phyloP scores from a whole-genome alignment of 2,888 invertebrate species.

The Clanis bilineata region DNA sequence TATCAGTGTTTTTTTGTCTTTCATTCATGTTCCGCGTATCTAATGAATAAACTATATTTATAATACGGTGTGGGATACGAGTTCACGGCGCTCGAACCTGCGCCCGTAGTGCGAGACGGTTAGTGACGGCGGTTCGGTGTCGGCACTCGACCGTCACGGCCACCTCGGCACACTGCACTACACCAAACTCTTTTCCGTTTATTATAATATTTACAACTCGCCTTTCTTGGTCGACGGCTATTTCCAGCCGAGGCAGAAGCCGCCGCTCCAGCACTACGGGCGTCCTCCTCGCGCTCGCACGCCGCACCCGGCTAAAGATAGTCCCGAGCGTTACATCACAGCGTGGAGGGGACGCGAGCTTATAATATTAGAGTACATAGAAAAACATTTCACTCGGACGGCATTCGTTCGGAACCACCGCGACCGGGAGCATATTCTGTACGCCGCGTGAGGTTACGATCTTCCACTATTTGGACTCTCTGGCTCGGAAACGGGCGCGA shows the following conservation, averaged over 20 bases:
- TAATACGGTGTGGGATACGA: conserved; percentile 28
- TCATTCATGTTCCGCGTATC: conserved; percentile 51
- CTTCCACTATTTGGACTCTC: conserved; percentile 40
- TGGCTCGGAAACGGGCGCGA: conserved; percentile 11
- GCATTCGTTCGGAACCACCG: conserved; percentile 72
- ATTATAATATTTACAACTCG: conserved; percentile 82
- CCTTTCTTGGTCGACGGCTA: conserved; percentile 84
- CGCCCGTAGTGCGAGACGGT: conserved; percentile 21
- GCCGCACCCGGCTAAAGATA: conserved; percentile 68
- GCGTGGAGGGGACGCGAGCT: conserved; percentile 74
- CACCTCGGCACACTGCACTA: conserved; percentile 82
- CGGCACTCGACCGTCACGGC: conserved; percentile 57
- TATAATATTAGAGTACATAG: conserved; percentile 82
- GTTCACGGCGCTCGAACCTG: conserved; percentile 30
- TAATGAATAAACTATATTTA: conserved; percentile 41
- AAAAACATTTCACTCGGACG: conserved; percentile 76
- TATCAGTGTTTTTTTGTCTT: conserved; percentile 33
- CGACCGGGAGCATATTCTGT: conserved; percentile 65
- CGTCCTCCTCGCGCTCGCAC: conserved; percentile 61
- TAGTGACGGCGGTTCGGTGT: conserved; percentile 48
- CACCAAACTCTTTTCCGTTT: conserved; percentile 73
- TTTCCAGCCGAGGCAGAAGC: conserved; percentile 74
- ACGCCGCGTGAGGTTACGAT: conserved; percentile 49
- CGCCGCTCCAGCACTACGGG: conserved; percentile 61
- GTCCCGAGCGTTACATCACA: conserved; percentile 76